phyloP scores from a whole-genome alignment of 2,797 vertebrate genomes.

The Harpagifer antarcticus region DNA sequence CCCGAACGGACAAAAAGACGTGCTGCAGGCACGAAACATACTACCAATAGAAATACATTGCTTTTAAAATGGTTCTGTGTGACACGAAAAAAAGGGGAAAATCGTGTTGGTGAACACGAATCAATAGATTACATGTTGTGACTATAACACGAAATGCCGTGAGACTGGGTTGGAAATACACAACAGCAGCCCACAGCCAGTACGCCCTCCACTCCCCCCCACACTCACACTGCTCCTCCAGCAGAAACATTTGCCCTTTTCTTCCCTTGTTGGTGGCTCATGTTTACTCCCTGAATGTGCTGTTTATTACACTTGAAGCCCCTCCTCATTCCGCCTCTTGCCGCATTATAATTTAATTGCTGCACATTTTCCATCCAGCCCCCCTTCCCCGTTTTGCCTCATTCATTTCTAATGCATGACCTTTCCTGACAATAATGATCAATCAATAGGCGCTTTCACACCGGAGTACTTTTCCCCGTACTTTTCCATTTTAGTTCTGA shows the following conservation, averaged over 20 bases:
- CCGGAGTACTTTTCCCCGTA: too few species aligned
- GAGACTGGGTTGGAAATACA: neutral
- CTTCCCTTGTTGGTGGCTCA: slow-evolving; percentile 63
- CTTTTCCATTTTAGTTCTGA: too few species aligned
- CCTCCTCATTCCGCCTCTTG: slow-evolving; percentile 11
- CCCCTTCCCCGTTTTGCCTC: slow-evolving; percentile 49
- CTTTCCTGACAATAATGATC: slow-evolving; percentile 81
- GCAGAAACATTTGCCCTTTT: slow-evolving; percentile 57
- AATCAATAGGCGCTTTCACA: slow-evolving; percentile 80
- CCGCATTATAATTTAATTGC: slow-evolving; percentile 77
- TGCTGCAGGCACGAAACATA: too few species aligned
- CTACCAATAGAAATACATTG: too few species aligned
- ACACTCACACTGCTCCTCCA: slow-evolving; percentile 20
- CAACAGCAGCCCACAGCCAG: slow-evolving; percentile 54
- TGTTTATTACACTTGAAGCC: slow-evolving; percentile 62
- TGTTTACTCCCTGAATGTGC: slow-evolving; percentile 59
- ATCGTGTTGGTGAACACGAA: too few species aligned
- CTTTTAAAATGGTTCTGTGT: too few species aligned
- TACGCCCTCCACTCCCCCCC: slow-evolving; percentile 28
- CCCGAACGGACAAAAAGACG: too few species aligned
- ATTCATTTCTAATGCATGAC: slow-evolving; percentile 83
- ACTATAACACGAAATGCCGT: too few species aligned
- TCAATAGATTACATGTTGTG: too few species aligned
- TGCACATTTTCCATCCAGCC: neutral
- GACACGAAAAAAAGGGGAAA: too few species aligned